Evolutionary conservation across 2,797 vertebrate genomes (phyloP).

Genomic region (Microchirus variegatus): DNA sequence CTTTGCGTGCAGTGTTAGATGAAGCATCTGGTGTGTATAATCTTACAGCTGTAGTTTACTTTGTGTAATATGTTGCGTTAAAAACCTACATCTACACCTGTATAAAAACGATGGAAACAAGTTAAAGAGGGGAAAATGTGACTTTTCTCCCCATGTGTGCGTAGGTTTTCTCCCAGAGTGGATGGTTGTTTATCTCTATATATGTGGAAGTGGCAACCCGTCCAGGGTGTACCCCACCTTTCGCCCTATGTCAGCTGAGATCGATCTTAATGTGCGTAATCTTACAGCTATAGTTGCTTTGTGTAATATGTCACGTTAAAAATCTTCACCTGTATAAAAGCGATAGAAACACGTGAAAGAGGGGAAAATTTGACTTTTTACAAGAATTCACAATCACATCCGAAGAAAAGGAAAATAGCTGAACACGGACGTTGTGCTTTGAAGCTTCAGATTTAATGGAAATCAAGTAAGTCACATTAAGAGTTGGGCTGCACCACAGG

Average conservation of each 20-base stretch:
- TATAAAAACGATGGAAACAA: slow-evolving; percentile 1
- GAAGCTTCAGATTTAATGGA: slow-evolving; percentile 26
- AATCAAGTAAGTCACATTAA: slow-evolving; percentile 25
- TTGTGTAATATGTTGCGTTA: not conserved
- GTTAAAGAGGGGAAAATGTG: not conserved
- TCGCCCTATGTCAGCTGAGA: too few relatives aligned
- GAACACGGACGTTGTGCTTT: slow-evolving; percentile 2
- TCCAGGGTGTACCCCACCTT: too few relatives aligned
- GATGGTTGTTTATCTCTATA: too few relatives aligned
- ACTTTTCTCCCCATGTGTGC: too few relatives aligned
- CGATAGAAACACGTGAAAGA: not conserved
- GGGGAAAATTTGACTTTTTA: not conserved
- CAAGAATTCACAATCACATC: not conserved
- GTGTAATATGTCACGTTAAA: slow-evolving; percentile 1
- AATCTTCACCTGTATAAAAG: not conserved
- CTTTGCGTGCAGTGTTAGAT: too few relatives aligned
- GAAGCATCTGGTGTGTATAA: slow-evolving; percentile 1
- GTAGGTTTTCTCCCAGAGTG: too few relatives aligned
- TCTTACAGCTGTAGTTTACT: slow-evolving; percentile 1
- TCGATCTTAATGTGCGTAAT: too few relatives aligned
- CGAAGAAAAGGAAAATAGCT: slow-evolving; percentile 1
- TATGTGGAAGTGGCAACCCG: too few relatives aligned
- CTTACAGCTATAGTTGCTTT: slow-evolving; percentile 3
- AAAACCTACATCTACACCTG: not conserved
- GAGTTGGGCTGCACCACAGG: slow-evolving; percentile 30